Percentiles rank a stretch among this genome's conserved stretches.
Evolutionary conservation across 2,888 invertebrate species (phyloP).

Genomic region (Chydorus sphaericus): DNA sequence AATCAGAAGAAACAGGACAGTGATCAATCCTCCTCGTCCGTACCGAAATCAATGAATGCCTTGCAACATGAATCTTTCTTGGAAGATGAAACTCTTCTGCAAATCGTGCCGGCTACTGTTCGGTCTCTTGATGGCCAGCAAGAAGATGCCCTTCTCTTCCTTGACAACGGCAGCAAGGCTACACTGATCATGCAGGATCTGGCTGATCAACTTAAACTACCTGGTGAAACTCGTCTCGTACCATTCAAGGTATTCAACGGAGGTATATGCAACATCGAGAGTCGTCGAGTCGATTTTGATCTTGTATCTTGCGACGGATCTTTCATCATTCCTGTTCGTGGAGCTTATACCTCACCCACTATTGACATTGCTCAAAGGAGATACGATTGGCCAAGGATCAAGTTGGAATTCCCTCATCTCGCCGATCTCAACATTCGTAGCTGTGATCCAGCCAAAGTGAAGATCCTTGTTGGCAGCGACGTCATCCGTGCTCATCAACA

Average conservation of each 20-base stretch:
- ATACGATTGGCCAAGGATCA: not conserved
- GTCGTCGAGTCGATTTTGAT: not conserved
- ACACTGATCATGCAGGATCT: conserved; percentile 7
- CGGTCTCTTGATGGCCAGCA: not conserved
- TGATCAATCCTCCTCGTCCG: too few species aligned
- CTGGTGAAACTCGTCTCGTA: not conserved
- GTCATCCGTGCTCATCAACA: not conserved
- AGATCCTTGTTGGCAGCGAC: not conserved
- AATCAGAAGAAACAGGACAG: too few species aligned
- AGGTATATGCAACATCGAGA: not conserved
- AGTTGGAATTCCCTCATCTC: not conserved
- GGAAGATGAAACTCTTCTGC: not conserved
- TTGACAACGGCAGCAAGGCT: conserved; percentile 14
- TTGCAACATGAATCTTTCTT: not conserved
- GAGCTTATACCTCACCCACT: not conserved
- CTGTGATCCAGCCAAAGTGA: not conserved
- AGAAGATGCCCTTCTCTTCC: not conserved
- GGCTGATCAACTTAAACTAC: conserved; percentile 9
- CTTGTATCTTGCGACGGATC: not conserved
- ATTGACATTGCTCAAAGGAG: not conserved
- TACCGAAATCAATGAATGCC: too few species aligned
- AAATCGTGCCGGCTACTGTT: conserved; percentile 1
- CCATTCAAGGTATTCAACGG: not conserved
- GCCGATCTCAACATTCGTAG: not conserved
- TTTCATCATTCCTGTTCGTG: not conserved